Evolutionary conservation across 2,113 vertebrate species (phyloP).

Genomic region (Chunga burmeisteri): DNA sequence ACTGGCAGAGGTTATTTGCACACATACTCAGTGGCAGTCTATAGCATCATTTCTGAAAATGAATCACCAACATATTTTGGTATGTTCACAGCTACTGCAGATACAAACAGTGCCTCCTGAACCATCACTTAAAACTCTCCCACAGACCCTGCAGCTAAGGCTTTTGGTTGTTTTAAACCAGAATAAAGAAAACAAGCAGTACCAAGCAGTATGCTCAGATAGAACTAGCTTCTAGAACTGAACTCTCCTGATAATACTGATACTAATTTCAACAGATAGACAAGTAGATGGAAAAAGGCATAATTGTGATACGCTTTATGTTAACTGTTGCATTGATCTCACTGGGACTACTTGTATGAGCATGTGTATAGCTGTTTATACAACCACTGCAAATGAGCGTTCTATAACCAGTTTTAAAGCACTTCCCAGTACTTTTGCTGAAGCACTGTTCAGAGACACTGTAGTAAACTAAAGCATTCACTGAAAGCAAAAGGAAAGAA

Average conservation of each 20-base stretch:
- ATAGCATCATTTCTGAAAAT: neutral
- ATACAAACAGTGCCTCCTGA: neutral
- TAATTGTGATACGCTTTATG: neutral
- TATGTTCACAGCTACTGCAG: neutral
- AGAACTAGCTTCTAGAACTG: neutral
- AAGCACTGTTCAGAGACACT: neutral
- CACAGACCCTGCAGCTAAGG: neutral
- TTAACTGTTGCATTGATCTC: neutral
- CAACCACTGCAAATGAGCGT: neutral
- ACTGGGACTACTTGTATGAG: neutral
- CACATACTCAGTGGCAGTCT: neutral
- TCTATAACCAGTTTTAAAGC: neutral
- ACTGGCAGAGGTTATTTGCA: neutral
- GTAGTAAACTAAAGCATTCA: neutral
- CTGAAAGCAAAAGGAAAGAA: neutral
- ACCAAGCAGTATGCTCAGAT: neutral
- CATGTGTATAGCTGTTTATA: neutral
- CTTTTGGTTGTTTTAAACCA: neutral
- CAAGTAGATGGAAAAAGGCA: neutral
- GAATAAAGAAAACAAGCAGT: neutral
- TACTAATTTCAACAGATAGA: neutral
- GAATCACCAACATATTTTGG: neutral
- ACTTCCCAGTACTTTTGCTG: neutral
- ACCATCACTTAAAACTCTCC: neutral
- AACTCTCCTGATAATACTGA: neutral